Evolutionary conservation across 2,113 vertebrate species (phyloP).

Genomic region (Pheucticus melanocephalus): DNA sequence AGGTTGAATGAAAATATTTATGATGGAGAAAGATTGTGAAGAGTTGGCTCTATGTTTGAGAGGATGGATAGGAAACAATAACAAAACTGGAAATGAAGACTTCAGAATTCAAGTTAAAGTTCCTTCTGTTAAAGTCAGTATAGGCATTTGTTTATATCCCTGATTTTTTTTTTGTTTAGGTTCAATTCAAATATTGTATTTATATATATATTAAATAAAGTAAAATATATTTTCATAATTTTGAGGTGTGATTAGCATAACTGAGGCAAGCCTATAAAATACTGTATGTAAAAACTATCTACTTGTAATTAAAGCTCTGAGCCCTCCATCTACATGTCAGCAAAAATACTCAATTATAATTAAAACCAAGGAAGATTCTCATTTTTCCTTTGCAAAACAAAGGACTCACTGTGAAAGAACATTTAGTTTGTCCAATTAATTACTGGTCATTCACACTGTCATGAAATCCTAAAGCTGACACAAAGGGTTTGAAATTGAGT

Average conservation of each 20-base stretch:
- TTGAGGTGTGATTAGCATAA: not conserved
- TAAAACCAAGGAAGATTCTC: not conserved
- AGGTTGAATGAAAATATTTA: not conserved
- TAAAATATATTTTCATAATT: not conserved
- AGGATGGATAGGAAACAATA: not conserved
- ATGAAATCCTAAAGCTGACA: not conserved
- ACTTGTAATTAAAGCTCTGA: not conserved
- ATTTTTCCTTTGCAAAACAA: not conserved
- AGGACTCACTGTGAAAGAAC: not conserved
- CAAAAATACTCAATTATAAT: not conserved
- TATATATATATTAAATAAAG: not conserved
- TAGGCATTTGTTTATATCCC: not conserved
- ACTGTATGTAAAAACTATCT: not conserved
- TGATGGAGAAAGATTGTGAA: not conserved
- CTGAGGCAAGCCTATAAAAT: not conserved
- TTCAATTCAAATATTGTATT: not conserved
- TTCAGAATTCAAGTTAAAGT: not conserved
- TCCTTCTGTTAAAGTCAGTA: not conserved
- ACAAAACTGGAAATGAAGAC: not conserved
- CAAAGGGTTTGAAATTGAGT: not conserved
- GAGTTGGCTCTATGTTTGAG: not conserved
- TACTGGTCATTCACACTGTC: not conserved
- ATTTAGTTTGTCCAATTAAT: not conserved
- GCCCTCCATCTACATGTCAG: not conserved
- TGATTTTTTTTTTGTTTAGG: not conserved